Percentiles rank a stretch among this genome's conserved stretches.
Conservation (phyloP, 2,797 vertebrate species). For the Rhabdophis nuchalis region DNA sequence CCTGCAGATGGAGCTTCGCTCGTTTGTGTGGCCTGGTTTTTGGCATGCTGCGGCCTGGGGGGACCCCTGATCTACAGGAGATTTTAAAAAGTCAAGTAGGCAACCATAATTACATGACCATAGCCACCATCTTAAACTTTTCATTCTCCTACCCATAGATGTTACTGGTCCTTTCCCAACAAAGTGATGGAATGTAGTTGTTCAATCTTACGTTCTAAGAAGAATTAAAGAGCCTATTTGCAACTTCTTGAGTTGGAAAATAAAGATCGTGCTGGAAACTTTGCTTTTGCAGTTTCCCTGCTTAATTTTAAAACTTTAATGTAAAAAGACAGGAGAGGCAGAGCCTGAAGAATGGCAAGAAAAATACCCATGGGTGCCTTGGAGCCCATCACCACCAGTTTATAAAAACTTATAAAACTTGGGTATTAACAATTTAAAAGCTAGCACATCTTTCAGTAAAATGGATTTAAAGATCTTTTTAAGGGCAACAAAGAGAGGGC, state of each 20-base stretch:
- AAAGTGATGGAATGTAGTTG: background rate
- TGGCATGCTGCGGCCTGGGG: too few relatives aligned
- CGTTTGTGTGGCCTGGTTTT: too few relatives aligned
- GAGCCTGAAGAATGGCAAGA: background rate
- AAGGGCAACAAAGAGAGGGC: background rate
- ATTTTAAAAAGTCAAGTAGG: background rate
- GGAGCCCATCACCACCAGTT: background rate
- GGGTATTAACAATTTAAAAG: background rate
- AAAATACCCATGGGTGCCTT: background rate
- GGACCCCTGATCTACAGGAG: background rate
- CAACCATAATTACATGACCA: background rate
- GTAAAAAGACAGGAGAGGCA: background rate
- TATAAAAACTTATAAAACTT: background rate
- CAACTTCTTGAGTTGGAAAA: background rate
- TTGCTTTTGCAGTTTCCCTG: background rate
- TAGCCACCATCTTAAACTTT: background rate
- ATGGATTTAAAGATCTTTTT: background rate
- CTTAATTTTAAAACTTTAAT: background rate
- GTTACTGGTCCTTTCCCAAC: background rate
- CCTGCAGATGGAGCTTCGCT: too few relatives aligned
- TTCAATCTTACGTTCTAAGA: background rate
- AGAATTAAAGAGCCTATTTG: background rate
- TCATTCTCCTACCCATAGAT: background rate
- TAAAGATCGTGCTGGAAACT: background rate
- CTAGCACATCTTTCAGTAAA: background rate